A percentile compares a stretch with the other conserved stretches of the same genome.
Evolutionary conservation across 37 sponge, comb jelly and placozoan species (phyloP).

Genomic region (Crambe crambe): DNA sequence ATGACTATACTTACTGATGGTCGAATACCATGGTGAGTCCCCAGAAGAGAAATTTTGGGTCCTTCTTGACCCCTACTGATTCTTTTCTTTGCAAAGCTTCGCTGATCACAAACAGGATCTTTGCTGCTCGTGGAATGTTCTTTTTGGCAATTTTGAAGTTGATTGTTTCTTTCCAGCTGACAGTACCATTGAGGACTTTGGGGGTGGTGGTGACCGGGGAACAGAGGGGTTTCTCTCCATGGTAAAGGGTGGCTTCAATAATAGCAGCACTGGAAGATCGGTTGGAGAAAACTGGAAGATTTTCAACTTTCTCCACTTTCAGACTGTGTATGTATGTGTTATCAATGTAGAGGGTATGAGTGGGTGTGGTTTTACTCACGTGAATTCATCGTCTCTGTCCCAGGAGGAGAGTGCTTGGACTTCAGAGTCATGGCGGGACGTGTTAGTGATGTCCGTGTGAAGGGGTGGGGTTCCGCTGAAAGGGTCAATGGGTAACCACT

Average conservation of each 20-base stretch:
- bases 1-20: conserved; percentile 61
- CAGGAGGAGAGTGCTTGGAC: conserved; percentile 49
- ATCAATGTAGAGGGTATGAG: no score
- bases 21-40: conserved; percentile 52
- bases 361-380: no score
- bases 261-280: neutral
- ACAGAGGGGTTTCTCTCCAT: conserved; percentile 63
- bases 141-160: conserved; percentile 51
- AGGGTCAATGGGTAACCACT: conserved; percentile 65
- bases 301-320: neutral
- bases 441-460: conserved; percentile 40
- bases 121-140: conserved; percentile 69
- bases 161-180: conserved; percentile 46
- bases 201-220: conserved; percentile 23
- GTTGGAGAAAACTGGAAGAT: conserved; percentile 25
- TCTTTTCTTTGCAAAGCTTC: conserved; percentile 34
- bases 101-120: conserved; percentile 39
- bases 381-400: conserved; percentile 54
- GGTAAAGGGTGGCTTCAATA: conserved; percentile 67
- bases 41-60: conserved; percentile 51
- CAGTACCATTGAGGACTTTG: neutral
- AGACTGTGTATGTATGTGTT: neutral
- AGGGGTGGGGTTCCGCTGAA: conserved; percentile 42
- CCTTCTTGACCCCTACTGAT: conserved; percentile 17
- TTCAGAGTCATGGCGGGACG: conserved; percentile 1